Evolutionary conservation across 2,797 vertebrate genomes (phyloP).

Genomic region (Centroberyx gerrardi): DNA sequence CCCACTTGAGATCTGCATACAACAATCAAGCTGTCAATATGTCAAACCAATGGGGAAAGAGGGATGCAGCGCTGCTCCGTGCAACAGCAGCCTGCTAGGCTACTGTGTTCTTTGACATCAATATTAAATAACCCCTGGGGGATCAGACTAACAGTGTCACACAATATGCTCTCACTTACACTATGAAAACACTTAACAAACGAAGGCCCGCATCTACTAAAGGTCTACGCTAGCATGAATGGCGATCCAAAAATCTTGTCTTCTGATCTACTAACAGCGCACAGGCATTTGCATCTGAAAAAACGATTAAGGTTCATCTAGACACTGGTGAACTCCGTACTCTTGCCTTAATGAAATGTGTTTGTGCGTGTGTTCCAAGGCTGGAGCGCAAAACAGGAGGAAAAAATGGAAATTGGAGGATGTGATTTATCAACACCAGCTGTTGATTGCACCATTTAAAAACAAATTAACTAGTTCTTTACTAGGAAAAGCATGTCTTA

Average conservation of each 20-base stretch:
- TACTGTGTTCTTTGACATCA: slow-evolving; percentile 53
- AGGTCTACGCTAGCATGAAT: not conserved
- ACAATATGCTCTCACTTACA: slow-evolving; percentile 43
- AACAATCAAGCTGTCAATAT: slow-evolving; percentile 71
- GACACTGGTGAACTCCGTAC: too few relatives aligned
- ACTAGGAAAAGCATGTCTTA: too few relatives aligned
- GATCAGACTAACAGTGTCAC: slow-evolving; percentile 5
- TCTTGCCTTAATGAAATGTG: not conserved
- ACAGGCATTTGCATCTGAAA: not conserved
- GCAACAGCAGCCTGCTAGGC: slow-evolving; percentile 42
- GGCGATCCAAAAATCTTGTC: not conserved
- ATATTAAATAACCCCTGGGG: slow-evolving; percentile 50
- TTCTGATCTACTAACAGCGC: not conserved
- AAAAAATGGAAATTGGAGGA: slow-evolving; percentile 1
- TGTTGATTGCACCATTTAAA: too few relatives aligned
- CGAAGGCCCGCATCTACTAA: not conserved
- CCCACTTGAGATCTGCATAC: slow-evolving; percentile 50
- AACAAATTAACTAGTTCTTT: too few relatives aligned
- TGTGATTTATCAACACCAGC: not conserved
- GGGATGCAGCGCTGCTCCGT: slow-evolving; percentile 20
- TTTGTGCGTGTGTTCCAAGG: not conserved
- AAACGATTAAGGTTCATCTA: too few relatives aligned
- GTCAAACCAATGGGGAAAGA: slow-evolving; percentile 44
- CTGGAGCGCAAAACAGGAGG: not conserved
- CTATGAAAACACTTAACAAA: slow-evolving; percentile 32